Evolutionary conservation across 2,888 invertebrate species (phyloP), one percentile per base, ranked within the genome.

Genomic region (Scrobipalpa atriplicella): DNA sequence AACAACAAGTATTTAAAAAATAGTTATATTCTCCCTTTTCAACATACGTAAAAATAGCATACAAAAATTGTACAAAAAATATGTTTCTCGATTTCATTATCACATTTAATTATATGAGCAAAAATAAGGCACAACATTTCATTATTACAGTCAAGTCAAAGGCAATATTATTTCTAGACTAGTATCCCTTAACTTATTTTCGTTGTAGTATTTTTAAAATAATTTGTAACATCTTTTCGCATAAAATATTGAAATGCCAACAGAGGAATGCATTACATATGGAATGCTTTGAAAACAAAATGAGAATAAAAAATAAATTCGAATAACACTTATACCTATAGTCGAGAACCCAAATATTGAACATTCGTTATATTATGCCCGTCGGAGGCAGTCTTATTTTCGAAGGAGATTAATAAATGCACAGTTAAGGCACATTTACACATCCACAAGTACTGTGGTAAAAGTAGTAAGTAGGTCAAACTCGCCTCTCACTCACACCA

Each of bases 1-100:
- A 54, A 54, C 3, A 8, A 21, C 21, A 8, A 36, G 10, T 39
- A 18, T 21, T 19, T 18, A 43, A 86, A 85, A 84, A 83, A 79
- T 81, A 79, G 75, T 83, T 89, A 85, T 89, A 87, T 84, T 86
- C 75, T 77, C 78, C 79, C 73, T 81, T 83, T 78, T 74, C 87
- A 87, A 86, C 85, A 81, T 79, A 64, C 81, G 82, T 83, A 84
- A 81, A 86, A 84, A 81, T 76, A 81, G 81, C 81, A 68, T 75
- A 77, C 76, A 85, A 81, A 80, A 80, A 79, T 76, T 79, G 76
- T 84, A 85, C 79, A 86, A 86, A 84, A 47, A 84, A 83, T 81
- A 82, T 79, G 74, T 52, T 78, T 80, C 78, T 79, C 73, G 71
- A 74, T 75, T 73, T 75, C 67, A 70, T 58, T 82, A 83, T 84